These are phyloP conservation scores for Scaptomyza polygonia DNA, from an alignment of 2,888 invertebrate species.

Conservation along the genomic window DNA sequence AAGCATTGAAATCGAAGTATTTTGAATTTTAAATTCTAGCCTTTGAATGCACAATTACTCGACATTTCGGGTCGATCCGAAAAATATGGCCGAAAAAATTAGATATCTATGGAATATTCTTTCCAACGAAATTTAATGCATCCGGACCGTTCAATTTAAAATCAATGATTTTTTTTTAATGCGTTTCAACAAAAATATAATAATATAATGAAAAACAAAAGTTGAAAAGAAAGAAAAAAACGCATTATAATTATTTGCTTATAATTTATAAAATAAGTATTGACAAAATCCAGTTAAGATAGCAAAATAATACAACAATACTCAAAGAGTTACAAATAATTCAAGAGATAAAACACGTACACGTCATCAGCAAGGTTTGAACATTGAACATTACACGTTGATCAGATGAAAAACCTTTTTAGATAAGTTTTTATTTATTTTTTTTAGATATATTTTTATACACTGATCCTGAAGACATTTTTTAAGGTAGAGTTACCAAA, in stretches of 20 bases:
- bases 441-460: too few relatives aligned
- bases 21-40: too few relatives aligned
- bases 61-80: too few relatives aligned
- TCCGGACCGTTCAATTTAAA: not conserved
- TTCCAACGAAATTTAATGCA: too few relatives aligned
- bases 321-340: conserved; percentile 6
- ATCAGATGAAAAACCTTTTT: not conserved
- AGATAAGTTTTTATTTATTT: not conserved
- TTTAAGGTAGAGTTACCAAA: too few relatives aligned
- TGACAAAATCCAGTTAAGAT: conserved; percentile 28
- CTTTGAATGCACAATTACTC: too few relatives aligned
- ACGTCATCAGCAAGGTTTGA: conserved; percentile 7
- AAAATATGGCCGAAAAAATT: too few relatives aligned
- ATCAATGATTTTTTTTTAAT: not conserved
- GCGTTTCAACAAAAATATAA: not conserved
- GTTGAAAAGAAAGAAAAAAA: not conserved
- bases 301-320: conserved; percentile 13
- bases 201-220: not conserved
- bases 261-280: not conserved
- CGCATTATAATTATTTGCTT: conserved; percentile 9
- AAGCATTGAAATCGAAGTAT: too few relatives aligned
- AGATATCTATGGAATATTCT: too few relatives aligned
- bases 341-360: not conserved
- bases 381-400: conserved; percentile 8
- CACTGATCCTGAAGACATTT: too few relatives aligned